Evolutionary conservation across 1,140 invertebrate genomes (phyloP).

Genomic region (Caerostris extrusa): DNA sequence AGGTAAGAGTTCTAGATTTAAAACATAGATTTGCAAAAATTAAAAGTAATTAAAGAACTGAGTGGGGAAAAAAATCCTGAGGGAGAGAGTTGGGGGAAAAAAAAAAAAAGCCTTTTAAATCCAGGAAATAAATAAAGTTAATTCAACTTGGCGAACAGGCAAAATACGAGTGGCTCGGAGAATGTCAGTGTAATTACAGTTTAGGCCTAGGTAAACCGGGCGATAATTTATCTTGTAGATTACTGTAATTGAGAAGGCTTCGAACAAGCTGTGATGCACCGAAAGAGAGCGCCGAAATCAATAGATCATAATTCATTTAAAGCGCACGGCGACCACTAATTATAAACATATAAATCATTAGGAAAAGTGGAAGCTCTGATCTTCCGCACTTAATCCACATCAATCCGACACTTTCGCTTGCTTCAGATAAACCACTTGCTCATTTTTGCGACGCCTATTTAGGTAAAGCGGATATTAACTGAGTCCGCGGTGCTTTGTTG

Average conservation of each 20-base stretch:
- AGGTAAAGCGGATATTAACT: constrained; percentile 10
- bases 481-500: background rate
- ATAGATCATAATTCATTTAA: constrained; percentile 78
- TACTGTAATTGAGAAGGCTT: constrained; percentile 76
- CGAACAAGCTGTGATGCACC: constrained; percentile 73
- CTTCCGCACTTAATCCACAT: constrained; percentile 74
- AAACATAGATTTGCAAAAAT: constrained; percentile 77
- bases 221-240: constrained; percentile 77
- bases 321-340: constrained; percentile 73
- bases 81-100: background rate
- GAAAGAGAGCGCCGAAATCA: constrained; percentile 74
- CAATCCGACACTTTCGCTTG: constrained; percentile 70
- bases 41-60: constrained; percentile 76
- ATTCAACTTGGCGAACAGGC: constrained; percentile 68
- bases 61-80: constrained; percentile 44
- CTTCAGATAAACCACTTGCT: constrained; percentile 42
- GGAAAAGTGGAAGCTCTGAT: constrained; percentile 73
- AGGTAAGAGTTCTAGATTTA: constrained; percentile 65
- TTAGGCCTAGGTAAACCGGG: constrained; percentile 75
- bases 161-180: constrained; percentile 70
- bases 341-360: constrained; percentile 77
- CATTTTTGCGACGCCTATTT: constrained; percentile 30
- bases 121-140: constrained; percentile 78
- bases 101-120: constrained; percentile 70
- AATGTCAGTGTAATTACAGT: constrained; percentile 77